Base-by-base conservation (phyloP, 2,797 vertebrate species). In the Poecilia picta region DNA sequence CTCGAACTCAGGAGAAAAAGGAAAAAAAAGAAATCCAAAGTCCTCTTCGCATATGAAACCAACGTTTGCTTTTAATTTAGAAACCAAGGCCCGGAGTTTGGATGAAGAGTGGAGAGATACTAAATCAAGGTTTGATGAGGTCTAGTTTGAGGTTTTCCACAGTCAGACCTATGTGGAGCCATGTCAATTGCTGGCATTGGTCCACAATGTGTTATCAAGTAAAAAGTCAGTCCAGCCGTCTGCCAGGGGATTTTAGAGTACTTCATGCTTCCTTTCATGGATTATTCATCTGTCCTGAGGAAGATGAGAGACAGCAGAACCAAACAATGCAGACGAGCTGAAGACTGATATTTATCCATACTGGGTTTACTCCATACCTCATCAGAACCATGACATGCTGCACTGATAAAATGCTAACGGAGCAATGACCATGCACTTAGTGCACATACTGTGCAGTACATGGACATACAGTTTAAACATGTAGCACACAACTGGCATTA, bases 401-500 rank as follows among this genome's bases (percentile, higher is more conserved):
- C n/a, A 57, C 55, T 57, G 25, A 57, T 25, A 53, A 25, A 25
- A 53, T 25, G 23, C 23, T 25, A 51, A 25, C 10, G 23, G 51
- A 53, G 51, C 51, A 23, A 23, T 53, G 8, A 25, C 23, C 51
- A 53, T 53, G 51, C 25, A 11, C 23, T 53, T 23, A 53, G 51
- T 53, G 23, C 8, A 10, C 28, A 57, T 28, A 57, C 4, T 57
- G 57, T 62, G 23, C 28, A 33, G 4, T 62, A 62, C 28, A 31
- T 13, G 10, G n/a, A 57, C n/a, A 57, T 28, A 28, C 55, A n/a
- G 25, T 45, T 72, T 46, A 46, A 33, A 18, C 36, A 53, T 15
- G 1, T 70, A 66, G 39, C 12, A 45, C 2, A 33, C 0, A 68
- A 8, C 11, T 3, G 13, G 53, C 45, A 75, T 41, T 92, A 99